Conservation (phyloP, 35 echinoderm and acorn worm genomes). For the Heliocidaris tuberculata region DNA sequence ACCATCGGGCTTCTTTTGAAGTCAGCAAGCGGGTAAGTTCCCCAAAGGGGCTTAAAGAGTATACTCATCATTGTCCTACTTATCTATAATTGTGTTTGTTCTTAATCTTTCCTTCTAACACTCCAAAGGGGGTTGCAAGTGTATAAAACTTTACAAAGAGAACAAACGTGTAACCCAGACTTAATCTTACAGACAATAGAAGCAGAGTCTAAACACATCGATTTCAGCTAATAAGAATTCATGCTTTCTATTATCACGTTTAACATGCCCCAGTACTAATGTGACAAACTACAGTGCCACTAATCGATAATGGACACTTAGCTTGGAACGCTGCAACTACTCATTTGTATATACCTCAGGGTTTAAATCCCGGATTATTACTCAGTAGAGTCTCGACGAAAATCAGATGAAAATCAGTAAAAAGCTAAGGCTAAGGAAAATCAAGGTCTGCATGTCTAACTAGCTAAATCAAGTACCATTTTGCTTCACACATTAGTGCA, state of each 20-base stretch:
- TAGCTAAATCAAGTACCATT: too few relatives aligned
- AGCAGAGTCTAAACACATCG: neutral
- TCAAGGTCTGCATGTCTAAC: too few relatives aligned
- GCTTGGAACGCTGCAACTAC: neutral
- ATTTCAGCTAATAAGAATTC: neutral
- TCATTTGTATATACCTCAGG: neutral
- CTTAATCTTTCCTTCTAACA: too few relatives aligned
- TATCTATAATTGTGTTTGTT: too few relatives aligned
- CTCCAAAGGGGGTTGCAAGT: too few relatives aligned
- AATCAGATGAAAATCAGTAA: neutral
- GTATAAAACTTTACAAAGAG: neutral
- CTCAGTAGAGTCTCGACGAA: neutral
- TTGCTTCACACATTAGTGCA: too few relatives aligned
- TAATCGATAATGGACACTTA: neutral
- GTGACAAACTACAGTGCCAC: neutral
- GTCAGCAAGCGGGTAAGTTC: too few relatives aligned
- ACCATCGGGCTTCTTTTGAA: too few relatives aligned
- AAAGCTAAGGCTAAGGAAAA: too few relatives aligned
- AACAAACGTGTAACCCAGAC: neutral
- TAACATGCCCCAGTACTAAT: neutral
- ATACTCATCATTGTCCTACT: too few relatives aligned
- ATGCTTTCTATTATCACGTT: neutral
- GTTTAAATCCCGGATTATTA: neutral
- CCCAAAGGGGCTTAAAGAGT: too few relatives aligned
- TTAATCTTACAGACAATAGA: neutral